Base-by-base conservation (phyloP, 2,113 vertebrate species). In the Trochalopteron elliotii region DNA sequence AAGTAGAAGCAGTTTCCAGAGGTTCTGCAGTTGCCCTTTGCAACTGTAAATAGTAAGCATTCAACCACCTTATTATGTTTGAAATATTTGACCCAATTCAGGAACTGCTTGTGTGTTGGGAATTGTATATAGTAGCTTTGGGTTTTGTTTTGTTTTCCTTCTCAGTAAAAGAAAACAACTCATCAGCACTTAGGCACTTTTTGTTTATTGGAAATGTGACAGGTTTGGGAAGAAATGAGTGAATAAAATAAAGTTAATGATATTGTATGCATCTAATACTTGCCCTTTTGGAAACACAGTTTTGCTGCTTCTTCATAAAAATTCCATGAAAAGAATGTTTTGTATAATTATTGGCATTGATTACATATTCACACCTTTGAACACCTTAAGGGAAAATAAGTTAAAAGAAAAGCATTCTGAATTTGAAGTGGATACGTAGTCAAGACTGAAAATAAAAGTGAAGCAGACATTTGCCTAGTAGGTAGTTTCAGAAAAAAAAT, bases 401-500 rank as follows among this genome's bases (percentile, higher is more conserved):
- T 42, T 94, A 52, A 92, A 96, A 94, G 82, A 90, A 95, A 84
- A 89, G n/a, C 24, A 59, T 83, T 85, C 63, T 78, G 79, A 93
- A 91, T 93, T 87, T 97, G 67, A 94, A 76, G 50, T 74, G 65
- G 47, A 57, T 93, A 57, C 88, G 47, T 68, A 94, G 87, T 91
- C 71, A 89, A 94, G 81, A 86, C 25, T 67, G 52, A 94, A 94
- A 95, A 90, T 86, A 90, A 93, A 91, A 95, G n/a, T 75, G 80
- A 87, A 87, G 23, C 53, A 90, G 74, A 83, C 63, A 77, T 90
- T 95, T 94, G 40, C 67, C 67, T 95, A 49, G 64, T 95, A 74
- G 44, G 90, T 65, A 91, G 44, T 67, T 95, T 95, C 33, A 85
- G 63, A 45, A 91, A 89, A 59, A 60, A 89, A 78, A 85, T 60